phyloP scores from a whole-genome alignment of 2,113 vertebrate genomes.

The Gobio gobio region DNA sequence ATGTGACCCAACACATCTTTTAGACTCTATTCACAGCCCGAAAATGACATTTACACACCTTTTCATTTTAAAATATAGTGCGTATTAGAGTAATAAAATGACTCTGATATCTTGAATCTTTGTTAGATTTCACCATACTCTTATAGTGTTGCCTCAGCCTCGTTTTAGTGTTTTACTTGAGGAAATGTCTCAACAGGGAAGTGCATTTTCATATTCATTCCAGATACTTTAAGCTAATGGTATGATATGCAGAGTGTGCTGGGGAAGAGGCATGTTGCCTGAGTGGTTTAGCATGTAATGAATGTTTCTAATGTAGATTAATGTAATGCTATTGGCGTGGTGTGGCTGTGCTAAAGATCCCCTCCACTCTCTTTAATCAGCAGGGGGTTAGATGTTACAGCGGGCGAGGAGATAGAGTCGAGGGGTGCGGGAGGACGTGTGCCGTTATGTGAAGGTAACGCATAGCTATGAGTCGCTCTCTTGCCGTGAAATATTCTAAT shows the following conservation, averaged over 20 bases:
- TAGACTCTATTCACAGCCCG: neutral
- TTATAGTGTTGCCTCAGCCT: conserved; percentile 37
- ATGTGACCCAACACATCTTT: neutral
- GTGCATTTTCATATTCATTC: conserved; percentile 39
- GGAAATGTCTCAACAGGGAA: conserved; percentile 32
- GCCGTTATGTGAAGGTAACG: conserved; percentile 66
- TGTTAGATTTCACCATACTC: conserved; percentile 31
- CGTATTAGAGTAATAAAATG: conserved; percentile 31
- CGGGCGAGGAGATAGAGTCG: conserved; percentile 24
- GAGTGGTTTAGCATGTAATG: conserved; percentile 76
- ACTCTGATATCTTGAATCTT: conserved; percentile 25
- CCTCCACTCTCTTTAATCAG: conserved; percentile 81
- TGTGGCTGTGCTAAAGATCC: conserved; percentile 79
- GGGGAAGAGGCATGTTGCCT: conserved; percentile 68
- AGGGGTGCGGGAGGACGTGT: conserved; percentile 44
- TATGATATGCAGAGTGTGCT: conserved; percentile 63
- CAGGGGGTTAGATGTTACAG: conserved; percentile 49
- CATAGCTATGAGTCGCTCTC: conserved; percentile 76
- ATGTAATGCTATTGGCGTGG: conserved; percentile 77
- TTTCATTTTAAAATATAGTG: conserved; percentile 6
- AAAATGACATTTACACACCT: neutral
- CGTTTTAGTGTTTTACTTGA: conserved; percentile 23
- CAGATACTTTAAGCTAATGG: conserved; percentile 34
- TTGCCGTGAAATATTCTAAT: conserved; percentile 77
- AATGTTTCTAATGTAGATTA: conserved; percentile 79